A percentile compares a stretch with the other conserved stretches of the same genome.
Evolutionary conservation across 2,113 vertebrate genomes (phyloP).

Genomic region (Cottus gobio): DNA sequence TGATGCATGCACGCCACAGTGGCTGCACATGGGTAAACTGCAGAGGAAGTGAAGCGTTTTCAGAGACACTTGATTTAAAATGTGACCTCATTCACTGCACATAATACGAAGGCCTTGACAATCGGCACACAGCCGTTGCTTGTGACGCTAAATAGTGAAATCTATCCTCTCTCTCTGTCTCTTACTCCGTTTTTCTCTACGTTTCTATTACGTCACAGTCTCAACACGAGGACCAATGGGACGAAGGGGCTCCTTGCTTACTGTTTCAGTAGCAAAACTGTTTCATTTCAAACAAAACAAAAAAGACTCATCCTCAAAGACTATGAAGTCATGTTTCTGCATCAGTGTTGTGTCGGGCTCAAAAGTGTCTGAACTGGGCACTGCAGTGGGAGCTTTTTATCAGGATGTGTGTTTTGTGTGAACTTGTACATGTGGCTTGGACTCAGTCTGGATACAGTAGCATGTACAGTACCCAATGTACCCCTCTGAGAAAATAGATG

Average conservation of each 20-base stretch:
- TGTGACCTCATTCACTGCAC: constrained; percentile 54
- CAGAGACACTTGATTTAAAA: constrained; percentile 51
- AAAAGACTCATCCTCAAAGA: constrained; percentile 15
- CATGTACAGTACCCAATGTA: constrained; percentile 10
- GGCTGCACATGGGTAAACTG: constrained; percentile 34
- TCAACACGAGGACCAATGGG: constrained; percentile 72
- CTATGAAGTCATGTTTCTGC: constrained; percentile 41
- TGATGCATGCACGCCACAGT: constrained; percentile 44
- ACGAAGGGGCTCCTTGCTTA: constrained; percentile 78
- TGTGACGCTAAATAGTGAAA: constrained; percentile 31
- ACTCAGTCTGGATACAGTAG: constrained; percentile 39
- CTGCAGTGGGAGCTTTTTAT: constrained; percentile 34
- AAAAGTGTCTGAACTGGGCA: constrained; percentile 31
- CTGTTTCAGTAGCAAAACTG: constrained; percentile 74
- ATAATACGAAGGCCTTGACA: constrained; percentile 77
- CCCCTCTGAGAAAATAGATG: constrained; percentile 38
- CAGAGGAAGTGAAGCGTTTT: constrained; percentile 46
- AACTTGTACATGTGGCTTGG: constrained; percentile 50
- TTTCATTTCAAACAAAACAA: constrained; percentile 31
- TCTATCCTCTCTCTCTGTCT: constrained; percentile 34
- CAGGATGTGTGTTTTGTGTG: constrained; percentile 49
- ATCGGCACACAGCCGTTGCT: constrained; percentile 68
- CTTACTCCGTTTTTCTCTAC: constrained; percentile 33
- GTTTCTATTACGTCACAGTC: constrained; percentile 43
- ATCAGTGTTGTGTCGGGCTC: constrained; percentile 27